Conservation (phyloP, 2,113 vertebrate species). For the Felis chaus region DNA sequence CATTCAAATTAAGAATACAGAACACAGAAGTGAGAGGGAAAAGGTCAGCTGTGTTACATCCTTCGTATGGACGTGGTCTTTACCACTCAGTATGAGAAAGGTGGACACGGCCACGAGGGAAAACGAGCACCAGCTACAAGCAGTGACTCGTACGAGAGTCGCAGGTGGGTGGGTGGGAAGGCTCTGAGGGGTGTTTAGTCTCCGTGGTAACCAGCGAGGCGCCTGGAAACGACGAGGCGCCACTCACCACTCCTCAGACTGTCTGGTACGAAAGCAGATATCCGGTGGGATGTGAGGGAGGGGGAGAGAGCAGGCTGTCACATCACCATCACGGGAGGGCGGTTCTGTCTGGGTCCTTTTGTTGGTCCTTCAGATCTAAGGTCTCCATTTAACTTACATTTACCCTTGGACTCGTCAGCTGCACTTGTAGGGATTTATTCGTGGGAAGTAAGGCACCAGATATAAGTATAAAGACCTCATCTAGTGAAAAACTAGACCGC, state of each 20-base stretch:
- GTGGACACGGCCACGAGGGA: background rate
- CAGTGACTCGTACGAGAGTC: background rate
- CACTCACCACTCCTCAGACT: background rate
- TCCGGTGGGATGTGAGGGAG: background rate
- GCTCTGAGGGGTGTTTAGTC: background rate
- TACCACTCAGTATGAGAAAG: background rate
- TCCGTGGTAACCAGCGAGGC: background rate
- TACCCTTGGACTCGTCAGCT: background rate
- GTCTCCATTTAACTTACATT: too few relatives aligned
- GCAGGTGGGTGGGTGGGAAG: background rate
- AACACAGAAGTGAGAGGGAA: background rate
- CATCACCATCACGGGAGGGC: background rate
- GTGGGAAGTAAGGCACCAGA: background rate
- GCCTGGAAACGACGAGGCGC: accelerated
- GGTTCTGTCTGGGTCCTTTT: accelerated
- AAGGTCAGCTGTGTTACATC: too few relatives aligned
- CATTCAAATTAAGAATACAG: background rate
- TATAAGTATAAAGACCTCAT: background rate
- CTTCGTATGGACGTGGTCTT: background rate
- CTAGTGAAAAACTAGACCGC: background rate
- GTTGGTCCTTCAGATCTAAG: background rate
- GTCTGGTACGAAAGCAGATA: background rate
- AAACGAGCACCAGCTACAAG: background rate
- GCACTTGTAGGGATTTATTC: background rate
- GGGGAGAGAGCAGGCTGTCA: accelerated